These are phyloP conservation scores for Microctenopoma steveboyesi DNA, from an alignment of 2,797 vertebrate genomes.

Conservation along the genomic window DNA sequence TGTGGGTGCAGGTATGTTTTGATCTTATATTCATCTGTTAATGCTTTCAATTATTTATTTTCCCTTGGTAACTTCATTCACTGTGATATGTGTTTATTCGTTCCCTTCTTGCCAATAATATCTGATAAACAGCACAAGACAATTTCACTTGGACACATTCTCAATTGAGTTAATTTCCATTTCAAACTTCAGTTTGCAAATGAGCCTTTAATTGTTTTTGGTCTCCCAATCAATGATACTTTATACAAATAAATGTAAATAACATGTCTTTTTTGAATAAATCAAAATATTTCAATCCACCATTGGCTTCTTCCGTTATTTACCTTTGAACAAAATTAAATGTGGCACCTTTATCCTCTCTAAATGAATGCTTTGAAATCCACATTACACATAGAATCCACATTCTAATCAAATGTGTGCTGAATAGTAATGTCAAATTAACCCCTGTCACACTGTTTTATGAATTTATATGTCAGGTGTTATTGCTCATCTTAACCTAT, in stretches of 20 bases:
- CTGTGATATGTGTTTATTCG: slow-evolving; percentile 20
- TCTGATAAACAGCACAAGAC: slow-evolving; percentile 18
- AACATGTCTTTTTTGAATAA: too few relatives aligned
- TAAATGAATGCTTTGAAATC: too few relatives aligned
- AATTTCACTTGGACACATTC: slow-evolving; percentile 17
- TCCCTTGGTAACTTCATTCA: slow-evolving; percentile 20
- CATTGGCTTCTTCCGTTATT: too few relatives aligned
- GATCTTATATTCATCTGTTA: slow-evolving; percentile 40
- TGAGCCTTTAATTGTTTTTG: background rate
- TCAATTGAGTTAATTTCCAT: slow-evolving; percentile 14
- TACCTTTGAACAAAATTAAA: too few relatives aligned
- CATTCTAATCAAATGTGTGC: background rate
- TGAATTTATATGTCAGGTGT: background rate
- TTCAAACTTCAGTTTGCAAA: slow-evolving; percentile 13
- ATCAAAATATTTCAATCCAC: too few relatives aligned
- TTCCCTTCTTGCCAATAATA: slow-evolving; percentile 24
- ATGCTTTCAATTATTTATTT: slow-evolving; percentile 49
- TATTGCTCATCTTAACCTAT: background rate
- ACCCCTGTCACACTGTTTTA: background rate
- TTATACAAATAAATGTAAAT: background rate
- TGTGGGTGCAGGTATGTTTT: slow-evolving; percentile 32
- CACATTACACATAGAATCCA: too few relatives aligned
- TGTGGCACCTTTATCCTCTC: too few relatives aligned
- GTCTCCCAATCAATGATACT: background rate
- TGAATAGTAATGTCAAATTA: background rate